Evolutionary conservation across 2,888 invertebrate genomes (phyloP).

Genomic region (Plebejus melissa): DNA sequence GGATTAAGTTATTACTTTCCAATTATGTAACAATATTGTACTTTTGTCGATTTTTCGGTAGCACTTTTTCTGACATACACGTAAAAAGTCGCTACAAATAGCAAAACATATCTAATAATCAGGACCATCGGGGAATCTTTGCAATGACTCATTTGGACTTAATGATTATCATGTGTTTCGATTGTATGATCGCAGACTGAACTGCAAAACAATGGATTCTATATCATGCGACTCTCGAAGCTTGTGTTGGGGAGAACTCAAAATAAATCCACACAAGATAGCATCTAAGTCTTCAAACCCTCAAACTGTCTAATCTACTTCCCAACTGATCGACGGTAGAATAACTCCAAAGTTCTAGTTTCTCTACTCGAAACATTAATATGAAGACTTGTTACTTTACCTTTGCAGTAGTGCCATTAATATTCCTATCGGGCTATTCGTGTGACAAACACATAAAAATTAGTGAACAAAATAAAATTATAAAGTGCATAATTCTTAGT

Average conservation of each 20-base stretch:
- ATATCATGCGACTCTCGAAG: conserved; percentile 28
- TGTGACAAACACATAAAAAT: conserved; percentile 83
- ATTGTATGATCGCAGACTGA: conserved; percentile 11
- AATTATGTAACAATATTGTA: neutral
- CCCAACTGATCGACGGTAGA: conserved; percentile 26
- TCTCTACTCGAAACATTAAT: conserved; percentile 50
- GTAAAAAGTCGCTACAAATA: conserved; percentile 22
- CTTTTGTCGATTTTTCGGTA: neutral
- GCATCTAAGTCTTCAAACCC: conserved; percentile 30
- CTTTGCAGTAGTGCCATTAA: conserved; percentile 96
- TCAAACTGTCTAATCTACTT: conserved; percentile 34
- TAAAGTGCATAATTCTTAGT: conserved; percentile 36
- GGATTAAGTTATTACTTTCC: conserved; percentile 24
- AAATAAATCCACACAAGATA: conserved; percentile 28
- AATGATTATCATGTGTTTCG: neutral
- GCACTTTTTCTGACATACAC: conserved; percentile 10
- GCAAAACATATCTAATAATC: conserved; percentile 26
- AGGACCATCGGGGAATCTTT: conserved; percentile 7
- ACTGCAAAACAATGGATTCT: conserved; percentile 17
- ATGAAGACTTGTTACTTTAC: conserved; percentile 80
- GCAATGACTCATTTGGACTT: conserved; percentile 6
- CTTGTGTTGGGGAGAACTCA: conserved; percentile 28
- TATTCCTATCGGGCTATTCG: conserved; percentile 95
- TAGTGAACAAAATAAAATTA: conserved; percentile 58
- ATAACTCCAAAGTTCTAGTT: conserved; percentile 37